Conservation (phyloP, 2,888 invertebrate genomes). For the Drosophila algonquin region DNA sequence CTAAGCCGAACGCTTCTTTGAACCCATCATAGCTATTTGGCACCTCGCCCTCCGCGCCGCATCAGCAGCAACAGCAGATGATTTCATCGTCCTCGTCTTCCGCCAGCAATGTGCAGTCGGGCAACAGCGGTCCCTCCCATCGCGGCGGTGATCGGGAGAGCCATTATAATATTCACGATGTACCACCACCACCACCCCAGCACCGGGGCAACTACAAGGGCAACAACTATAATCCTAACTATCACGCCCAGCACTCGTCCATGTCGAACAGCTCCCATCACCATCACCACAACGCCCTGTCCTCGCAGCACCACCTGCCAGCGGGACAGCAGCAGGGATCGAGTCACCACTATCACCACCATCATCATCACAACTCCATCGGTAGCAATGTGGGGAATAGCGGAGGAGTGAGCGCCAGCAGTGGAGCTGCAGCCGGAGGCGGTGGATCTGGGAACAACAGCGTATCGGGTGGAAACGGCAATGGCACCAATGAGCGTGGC, state of each 20-base stretch:
- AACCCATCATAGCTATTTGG: slow-evolving; percentile 62
- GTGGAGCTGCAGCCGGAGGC: slow-evolving; percentile 31
- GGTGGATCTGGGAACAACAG: slow-evolving; percentile 33
- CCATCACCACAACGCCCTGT: slow-evolving; percentile 62
- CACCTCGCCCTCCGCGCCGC: slow-evolving; percentile 57
- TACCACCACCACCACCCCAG: slow-evolving; percentile 52
- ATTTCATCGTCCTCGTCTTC: slow-evolving; percentile 59
- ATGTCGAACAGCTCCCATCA: slow-evolving; percentile 68
- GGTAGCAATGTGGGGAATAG: slow-evolving; percentile 69
- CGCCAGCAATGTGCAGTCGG: slow-evolving; percentile 61
- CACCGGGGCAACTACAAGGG: slow-evolving; percentile 81
- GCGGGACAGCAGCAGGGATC: slow-evolving; percentile 59
- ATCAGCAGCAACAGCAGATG: slow-evolving; percentile 67
- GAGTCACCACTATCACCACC: slow-evolving; percentile 59
- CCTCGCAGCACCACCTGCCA: slow-evolving; percentile 65
- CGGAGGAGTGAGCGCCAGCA: slow-evolving; percentile 44
- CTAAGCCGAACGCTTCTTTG: neutral
- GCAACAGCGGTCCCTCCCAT: slow-evolving; percentile 61
- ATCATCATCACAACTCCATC: slow-evolving; percentile 69
- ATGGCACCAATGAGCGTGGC: slow-evolving; percentile 54
- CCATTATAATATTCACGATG: slow-evolving; percentile 75
- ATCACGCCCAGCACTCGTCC: slow-evolving; percentile 77
- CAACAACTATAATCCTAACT: slow-evolving; percentile 81
- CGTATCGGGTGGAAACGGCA: slow-evolving; percentile 23
- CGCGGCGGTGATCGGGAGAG: slow-evolving; percentile 62